phyloP scores from a whole-genome alignment of 2,888 invertebrate species.

The Amiota minor region DNA sequence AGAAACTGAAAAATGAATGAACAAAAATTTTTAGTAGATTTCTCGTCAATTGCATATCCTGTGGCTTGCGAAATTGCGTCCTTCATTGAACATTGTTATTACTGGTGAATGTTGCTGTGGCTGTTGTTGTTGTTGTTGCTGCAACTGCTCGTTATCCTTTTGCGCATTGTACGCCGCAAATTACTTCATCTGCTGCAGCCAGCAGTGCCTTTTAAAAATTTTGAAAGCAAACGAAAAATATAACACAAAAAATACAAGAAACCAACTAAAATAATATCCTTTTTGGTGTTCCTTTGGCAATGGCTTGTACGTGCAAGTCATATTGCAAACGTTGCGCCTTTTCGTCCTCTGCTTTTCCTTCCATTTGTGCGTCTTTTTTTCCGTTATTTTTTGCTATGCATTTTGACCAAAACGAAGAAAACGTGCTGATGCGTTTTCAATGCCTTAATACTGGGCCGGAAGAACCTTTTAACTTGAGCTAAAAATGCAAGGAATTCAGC shows the following conservation, averaged over 20 bases:
- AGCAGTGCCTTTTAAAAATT: constrained; percentile 31
- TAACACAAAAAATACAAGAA: background rate
- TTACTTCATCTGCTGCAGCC: constrained; percentile 40
- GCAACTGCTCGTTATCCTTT: constrained; percentile 27
- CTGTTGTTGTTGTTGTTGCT: background rate
- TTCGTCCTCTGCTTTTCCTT: background rate
- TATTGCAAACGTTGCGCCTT: constrained; percentile 14
- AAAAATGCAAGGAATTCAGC: too few species aligned
- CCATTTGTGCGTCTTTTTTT: background rate
- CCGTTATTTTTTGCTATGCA: background rate
- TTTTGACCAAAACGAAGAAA: constrained; percentile 1
- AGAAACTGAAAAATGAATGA: too few species aligned
- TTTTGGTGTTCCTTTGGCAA: constrained; percentile 8
- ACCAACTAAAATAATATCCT: background rate
- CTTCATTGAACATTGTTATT: background rate
- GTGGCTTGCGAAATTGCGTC: constrained; percentile 35
- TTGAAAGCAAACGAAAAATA: constrained; percentile 22
- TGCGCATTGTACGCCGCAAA: constrained; percentile 29
- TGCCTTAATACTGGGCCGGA: background rate
- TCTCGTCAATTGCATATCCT: constrained; percentile 39
- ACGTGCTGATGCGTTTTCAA: constrained; percentile 32
- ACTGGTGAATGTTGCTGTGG: background rate
- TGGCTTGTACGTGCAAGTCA: constrained; percentile 19
- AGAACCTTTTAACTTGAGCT: too few species aligned
- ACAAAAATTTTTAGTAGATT: constrained; percentile 2